Evolutionary conservation across 2,888 invertebrate species (phyloP).

Genomic region (Tetragonisca angustula): DNA sequence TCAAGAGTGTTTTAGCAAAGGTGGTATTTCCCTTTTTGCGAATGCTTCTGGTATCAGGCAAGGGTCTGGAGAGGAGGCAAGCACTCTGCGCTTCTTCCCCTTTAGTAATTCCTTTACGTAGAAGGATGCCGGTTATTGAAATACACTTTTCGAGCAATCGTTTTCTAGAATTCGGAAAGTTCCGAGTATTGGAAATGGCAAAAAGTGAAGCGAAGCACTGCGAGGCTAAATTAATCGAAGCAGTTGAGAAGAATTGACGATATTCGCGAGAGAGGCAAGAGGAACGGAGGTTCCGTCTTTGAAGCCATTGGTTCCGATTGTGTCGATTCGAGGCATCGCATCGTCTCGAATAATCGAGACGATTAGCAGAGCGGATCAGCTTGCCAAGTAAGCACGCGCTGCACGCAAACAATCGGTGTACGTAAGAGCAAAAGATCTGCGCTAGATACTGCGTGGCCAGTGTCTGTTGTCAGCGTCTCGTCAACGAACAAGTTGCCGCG

Average conservation of each 20-base stretch:
- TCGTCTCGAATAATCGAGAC: slow-evolving; percentile 12
- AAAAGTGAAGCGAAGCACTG: neutral
- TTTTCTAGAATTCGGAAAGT: neutral
- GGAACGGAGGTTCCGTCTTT: neutral
- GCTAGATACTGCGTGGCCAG: neutral
- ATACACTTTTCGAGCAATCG: neutral
- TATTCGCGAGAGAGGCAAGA: neutral
- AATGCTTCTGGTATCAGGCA: neutral
- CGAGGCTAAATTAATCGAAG: too few species aligned
- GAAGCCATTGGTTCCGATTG: too few species aligned
- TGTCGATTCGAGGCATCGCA: neutral
- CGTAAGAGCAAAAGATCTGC: neutral
- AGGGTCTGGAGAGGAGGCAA: neutral
- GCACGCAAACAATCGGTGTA: neutral
- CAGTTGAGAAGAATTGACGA: neutral
- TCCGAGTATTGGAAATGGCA: neutral
- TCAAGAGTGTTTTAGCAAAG: neutral
- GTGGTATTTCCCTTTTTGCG: neutral
- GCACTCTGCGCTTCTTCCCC: neutral
- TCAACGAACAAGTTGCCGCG: slow-evolving; percentile 28
- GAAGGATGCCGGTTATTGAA: neutral
- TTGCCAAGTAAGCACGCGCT: too few species aligned
- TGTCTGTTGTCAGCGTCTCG: slow-evolving; percentile 19
- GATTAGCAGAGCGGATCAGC: too few species aligned
- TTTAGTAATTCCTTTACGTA: neutral